Percentiles rank a stretch among this genome's conserved stretches.
phyloP scores from a whole-genome alignment of 92 coral and sea anemone species.

The Virgularia gustaviana region DNA sequence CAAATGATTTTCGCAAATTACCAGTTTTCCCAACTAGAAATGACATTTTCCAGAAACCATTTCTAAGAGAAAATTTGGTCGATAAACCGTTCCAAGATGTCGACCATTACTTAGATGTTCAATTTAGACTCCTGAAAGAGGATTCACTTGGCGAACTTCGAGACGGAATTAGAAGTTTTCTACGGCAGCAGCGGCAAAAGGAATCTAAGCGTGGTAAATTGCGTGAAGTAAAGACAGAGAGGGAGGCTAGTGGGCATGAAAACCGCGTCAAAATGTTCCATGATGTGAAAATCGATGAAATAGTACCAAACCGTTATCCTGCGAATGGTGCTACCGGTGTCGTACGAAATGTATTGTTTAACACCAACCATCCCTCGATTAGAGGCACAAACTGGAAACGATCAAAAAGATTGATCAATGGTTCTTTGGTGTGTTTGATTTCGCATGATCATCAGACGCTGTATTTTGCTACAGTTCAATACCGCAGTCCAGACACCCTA shows the following conservation, averaged over 20 bases:
- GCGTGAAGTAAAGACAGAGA: neutral
- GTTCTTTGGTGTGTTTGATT: conserved; percentile 73
- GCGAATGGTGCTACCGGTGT: conserved; percentile 13
- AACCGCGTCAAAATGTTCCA: conserved; percentile 45
- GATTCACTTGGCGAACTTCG: conserved; percentile 72
- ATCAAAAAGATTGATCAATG: conserved; percentile 65
- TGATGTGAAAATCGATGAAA: conserved; percentile 56
- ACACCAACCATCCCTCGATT: conserved; percentile 45
- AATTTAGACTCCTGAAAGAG: conserved; percentile 77
- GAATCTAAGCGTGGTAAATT: neutral
- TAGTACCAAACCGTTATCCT: conserved; percentile 52
- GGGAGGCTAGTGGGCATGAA: neutral
- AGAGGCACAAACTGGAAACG: conserved; percentile 62
- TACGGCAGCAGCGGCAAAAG: conserved; percentile 31
- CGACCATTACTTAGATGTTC: conserved; percentile 88
- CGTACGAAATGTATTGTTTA: conserved; percentile 62
- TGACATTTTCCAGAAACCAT: conserved; percentile 64
- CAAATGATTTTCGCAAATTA: conserved; percentile 62
- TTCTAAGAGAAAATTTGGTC: conserved; percentile 68
- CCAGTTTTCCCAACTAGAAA: conserved; percentile 64
- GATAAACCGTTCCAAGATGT: conserved; percentile 54
- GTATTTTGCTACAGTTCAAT: conserved; percentile 73
- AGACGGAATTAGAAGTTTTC: conserved; percentile 52
- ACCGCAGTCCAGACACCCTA: conserved; percentile 53
- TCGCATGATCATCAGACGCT: conserved; percentile 57